A percentile compares a stretch with the other conserved stretches of the same genome.
Evolutionary conservation across 2,113 vertebrate genomes (phyloP).

Genomic region (Anas platyrhynchos): DNA sequence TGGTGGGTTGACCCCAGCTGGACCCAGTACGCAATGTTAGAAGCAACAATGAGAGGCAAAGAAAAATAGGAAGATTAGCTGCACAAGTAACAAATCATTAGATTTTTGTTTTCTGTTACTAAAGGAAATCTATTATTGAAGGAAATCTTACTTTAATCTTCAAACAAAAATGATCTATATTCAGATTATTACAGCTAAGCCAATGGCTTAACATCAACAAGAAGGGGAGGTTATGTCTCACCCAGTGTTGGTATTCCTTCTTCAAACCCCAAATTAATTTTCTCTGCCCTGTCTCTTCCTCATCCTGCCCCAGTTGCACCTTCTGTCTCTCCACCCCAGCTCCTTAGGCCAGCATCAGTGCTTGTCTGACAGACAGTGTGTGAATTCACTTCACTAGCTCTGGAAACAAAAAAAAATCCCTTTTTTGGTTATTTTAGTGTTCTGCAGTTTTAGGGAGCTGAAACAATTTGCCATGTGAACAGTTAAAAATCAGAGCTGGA

Average conservation of each 20-base stretch:
- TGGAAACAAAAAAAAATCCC: background rate
- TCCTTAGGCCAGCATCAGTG: background rate
- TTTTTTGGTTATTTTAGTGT: background rate
- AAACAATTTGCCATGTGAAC: background rate
- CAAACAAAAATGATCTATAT: background rate
- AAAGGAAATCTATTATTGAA: background rate
- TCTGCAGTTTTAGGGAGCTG: background rate
- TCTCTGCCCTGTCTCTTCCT: background rate
- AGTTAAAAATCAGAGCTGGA: background rate
- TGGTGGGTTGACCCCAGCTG: background rate
- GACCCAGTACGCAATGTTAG: background rate
- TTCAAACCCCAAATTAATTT: background rate
- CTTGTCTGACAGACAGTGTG: background rate
- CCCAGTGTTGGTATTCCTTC: background rate
- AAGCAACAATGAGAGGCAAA: background rate
- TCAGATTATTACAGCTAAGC: background rate
- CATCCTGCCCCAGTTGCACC: background rate
- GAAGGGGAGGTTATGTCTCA: background rate
- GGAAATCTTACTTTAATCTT: background rate
- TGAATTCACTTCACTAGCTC: background rate
- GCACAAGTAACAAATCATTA: background rate
- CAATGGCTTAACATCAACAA: background rate
- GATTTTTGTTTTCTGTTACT: background rate
- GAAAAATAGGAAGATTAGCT: background rate
- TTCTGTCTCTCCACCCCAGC: background rate